Percentiles rank a stretch among this genome's conserved stretches.
Evolutionary conservation across 2,113 vertebrate genomes (phyloP).

Genomic region (Laticauda laticaudata): DNA sequence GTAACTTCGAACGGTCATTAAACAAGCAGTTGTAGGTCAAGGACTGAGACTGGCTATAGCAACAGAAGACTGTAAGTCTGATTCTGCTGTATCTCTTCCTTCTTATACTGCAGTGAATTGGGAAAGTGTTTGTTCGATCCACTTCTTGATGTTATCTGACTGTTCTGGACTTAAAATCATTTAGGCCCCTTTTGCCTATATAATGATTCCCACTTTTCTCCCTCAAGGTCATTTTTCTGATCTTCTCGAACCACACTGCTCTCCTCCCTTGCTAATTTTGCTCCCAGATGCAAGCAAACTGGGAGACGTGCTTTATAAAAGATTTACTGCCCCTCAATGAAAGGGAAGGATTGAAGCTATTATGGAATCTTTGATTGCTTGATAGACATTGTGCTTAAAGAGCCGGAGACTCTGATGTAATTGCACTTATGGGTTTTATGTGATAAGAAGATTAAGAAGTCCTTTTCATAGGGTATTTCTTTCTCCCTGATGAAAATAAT

Average conservation of each 20-base stretch:
- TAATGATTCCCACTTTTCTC: background rate
- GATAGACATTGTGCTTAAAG: slow-evolving; percentile 77
- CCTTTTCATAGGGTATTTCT: slow-evolving; percentile 70
- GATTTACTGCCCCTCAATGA: background rate
- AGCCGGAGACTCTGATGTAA: slow-evolving; percentile 79
- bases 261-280: background rate
- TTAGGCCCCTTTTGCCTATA: too few relatives aligned
- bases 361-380: slow-evolving; percentile 58
- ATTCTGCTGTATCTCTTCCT: too few relatives aligned
- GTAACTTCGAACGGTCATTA: too few relatives aligned
- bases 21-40: too few relatives aligned
- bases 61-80: too few relatives aligned
- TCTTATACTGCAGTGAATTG: too few relatives aligned
- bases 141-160: too few relatives aligned
- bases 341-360: background rate
- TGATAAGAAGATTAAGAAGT: slow-evolving; percentile 88
- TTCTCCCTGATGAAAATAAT: slow-evolving; percentile 74
- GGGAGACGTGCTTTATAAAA: background rate
- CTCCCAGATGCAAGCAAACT: background rate
- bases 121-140: too few relatives aligned
- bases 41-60: too few relatives aligned
- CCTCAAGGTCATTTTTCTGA: background rate
- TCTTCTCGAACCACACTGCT: background rate
- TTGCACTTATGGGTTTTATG: slow-evolving; percentile 79
- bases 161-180: too few relatives aligned